Evolutionary conservation across 2,888 invertebrate species (phyloP).

Genomic region (Siphonodentalium dalli): DNA sequence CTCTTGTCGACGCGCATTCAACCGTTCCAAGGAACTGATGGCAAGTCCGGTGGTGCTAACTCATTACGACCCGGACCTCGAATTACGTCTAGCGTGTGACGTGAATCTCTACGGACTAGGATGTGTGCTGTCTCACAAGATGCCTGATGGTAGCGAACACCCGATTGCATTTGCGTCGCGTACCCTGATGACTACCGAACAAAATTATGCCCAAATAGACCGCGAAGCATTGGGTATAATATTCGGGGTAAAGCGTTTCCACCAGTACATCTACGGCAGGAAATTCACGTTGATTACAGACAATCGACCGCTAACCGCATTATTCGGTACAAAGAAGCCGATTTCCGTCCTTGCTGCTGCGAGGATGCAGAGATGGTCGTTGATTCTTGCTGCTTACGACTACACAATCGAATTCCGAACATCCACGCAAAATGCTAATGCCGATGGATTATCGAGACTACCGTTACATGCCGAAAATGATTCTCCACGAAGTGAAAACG

Average conservation of each 20-base stretch:
- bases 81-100: too few relatives aligned
- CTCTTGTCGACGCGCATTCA: too few relatives aligned
- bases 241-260: constrained; percentile 63
- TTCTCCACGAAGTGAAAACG: too few relatives aligned
- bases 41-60: too few relatives aligned
- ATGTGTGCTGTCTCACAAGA: constrained; percentile 43
- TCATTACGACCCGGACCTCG: too few relatives aligned
- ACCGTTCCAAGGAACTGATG: too few relatives aligned
- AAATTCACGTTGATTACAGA: constrained; percentile 64
- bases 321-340: constrained; percentile 54
- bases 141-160: constrained; percentile 29
- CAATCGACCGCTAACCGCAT: constrained; percentile 61
- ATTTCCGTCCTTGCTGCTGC: constrained; percentile 46
- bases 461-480: constrained; percentile 11
- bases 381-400: constrained; percentile 53
- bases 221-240: constrained; percentile 61
- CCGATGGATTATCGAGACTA: constrained; percentile 53
- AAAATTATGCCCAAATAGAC: constrained; percentile 57
- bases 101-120: background rate
- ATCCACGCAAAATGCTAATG: constrained; percentile 49
- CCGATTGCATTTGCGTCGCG: too few relatives aligned
- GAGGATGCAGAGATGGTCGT: constrained; percentile 46
- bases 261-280: constrained; percentile 62
- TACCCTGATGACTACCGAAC: constrained; percentile 20
- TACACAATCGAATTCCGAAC: constrained; percentile 49